Conservation (phyloP, 2,888 invertebrate genomes). For the Metellina segmentata region DNA sequence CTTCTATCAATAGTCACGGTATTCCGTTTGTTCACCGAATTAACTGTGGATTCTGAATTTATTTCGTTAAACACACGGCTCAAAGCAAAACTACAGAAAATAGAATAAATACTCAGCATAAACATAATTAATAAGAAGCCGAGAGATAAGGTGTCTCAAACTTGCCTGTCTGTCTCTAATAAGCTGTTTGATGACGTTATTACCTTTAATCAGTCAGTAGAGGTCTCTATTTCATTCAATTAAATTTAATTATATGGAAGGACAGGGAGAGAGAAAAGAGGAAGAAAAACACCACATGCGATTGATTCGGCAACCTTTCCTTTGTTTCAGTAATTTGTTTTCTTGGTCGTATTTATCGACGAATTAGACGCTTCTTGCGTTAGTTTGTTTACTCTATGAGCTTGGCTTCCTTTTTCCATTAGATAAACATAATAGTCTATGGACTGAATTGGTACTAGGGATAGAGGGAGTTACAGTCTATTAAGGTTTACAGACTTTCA, state of each 20-base stretch:
- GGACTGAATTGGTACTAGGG: too few relatives aligned
- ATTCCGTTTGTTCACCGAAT: too few relatives aligned
- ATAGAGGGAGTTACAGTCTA: too few relatives aligned
- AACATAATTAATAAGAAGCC: constrained; percentile 8
- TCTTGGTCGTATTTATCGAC: constrained; percentile 11
- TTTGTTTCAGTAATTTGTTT: not conserved
- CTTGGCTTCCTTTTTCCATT: not conserved
- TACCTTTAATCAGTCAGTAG: constrained; percentile 1
- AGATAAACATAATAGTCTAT: constrained; percentile 1
- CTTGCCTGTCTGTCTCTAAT: not conserved
- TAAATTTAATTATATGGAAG: constrained; percentile 20
- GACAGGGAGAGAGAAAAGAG: not conserved
- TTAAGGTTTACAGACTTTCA: too few relatives aligned
- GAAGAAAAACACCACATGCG: not conserved
- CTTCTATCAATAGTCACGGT: too few relatives aligned
- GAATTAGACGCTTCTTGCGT: not conserved
- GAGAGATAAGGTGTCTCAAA: not conserved
- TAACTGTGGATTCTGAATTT: too few relatives aligned
- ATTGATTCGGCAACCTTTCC: not conserved
- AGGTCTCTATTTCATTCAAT: not conserved
- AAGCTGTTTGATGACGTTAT: not conserved
- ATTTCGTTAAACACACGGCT: too few relatives aligned
- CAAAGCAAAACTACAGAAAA: not conserved
- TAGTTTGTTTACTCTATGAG: not conserved
- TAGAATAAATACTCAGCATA: not conserved